Evolutionary conservation across 2,113 vertebrate species (phyloP).

Genomic region (Oophaga pumilio): DNA sequence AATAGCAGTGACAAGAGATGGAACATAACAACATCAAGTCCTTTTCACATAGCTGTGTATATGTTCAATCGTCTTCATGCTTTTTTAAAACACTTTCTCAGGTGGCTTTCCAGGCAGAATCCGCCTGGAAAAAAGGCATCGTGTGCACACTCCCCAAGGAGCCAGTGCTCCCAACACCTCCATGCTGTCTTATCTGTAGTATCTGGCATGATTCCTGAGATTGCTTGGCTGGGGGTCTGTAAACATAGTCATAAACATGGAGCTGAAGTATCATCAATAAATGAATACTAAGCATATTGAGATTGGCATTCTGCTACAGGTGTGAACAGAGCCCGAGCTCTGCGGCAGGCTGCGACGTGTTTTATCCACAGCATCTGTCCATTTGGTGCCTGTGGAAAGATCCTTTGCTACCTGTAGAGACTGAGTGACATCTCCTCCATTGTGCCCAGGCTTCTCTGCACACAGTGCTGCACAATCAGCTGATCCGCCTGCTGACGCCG

Average conservation of each 20-base stretch:
- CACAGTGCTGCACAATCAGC: conserved; percentile 36
- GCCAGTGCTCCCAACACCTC: not conserved
- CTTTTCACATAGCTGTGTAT: too few species aligned
- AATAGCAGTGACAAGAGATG: too few species aligned
- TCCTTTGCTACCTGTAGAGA: conserved; percentile 13
- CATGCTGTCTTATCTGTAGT: too few species aligned
- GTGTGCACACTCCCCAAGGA: too few species aligned
- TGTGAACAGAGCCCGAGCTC: not conserved
- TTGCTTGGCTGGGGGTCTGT: not conserved
- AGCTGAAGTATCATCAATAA: not conserved
- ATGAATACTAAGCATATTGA: not conserved
- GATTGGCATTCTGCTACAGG: too few species aligned
- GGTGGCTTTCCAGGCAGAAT: too few species aligned
- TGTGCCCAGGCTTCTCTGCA: conserved; percentile 34
- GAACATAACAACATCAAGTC: too few species aligned
- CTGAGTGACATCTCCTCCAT: conserved; percentile 34
- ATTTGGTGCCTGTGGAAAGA: not conserved
- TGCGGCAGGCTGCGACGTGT: not conserved
- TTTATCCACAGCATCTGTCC: conserved; percentile 22
- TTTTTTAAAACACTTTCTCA: too few species aligned
- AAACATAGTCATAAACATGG: too few species aligned
- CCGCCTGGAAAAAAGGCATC: too few species aligned
- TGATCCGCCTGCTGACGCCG: conserved; percentile 48
- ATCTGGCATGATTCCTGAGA: not conserved
- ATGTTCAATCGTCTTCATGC: too few species aligned